These are phyloP conservation scores for Neotoxoptera formosana DNA, from an alignment of 1,140 invertebrate genomes.

Conservation along the genomic window DNA sequence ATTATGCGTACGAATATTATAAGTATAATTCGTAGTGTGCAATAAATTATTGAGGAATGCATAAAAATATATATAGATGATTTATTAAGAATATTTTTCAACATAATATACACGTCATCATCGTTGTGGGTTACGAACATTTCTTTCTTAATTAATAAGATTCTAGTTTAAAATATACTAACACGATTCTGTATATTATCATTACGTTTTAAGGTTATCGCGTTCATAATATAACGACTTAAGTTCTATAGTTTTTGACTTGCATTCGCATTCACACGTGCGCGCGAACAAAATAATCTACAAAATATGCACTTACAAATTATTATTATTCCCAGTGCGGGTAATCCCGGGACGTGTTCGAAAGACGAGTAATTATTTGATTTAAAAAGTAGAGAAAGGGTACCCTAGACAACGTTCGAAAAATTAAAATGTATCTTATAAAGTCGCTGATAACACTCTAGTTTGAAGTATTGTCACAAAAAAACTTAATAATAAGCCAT, in stretches of 20 bases:
- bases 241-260: constrained; percentile 13
- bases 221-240: constrained; percentile 30
- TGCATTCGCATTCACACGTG: background rate
- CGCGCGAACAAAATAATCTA: background rate
- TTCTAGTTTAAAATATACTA: constrained; percentile 31
- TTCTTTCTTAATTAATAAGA: background rate
- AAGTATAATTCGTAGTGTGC: too few species aligned
- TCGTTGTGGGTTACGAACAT: background rate
- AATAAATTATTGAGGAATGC: too few species aligned
- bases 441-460: background rate
- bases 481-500: background rate
- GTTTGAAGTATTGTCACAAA: background rate
- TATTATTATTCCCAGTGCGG: constrained; percentile 14
- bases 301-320: background rate
- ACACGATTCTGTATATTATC: background rate
- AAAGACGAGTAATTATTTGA: background rate
- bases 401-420: background rate
- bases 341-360: background rate
- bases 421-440: background rate
- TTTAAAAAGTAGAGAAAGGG: background rate
- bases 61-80: too few species aligned
- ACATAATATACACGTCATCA: background rate
- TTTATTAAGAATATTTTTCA: background rate
- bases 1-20: too few species aligned
- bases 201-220: constrained; percentile 5